Conservation (phyloP, 2,113 vertebrate genomes). For the Pantherophis guttatus region DNA sequence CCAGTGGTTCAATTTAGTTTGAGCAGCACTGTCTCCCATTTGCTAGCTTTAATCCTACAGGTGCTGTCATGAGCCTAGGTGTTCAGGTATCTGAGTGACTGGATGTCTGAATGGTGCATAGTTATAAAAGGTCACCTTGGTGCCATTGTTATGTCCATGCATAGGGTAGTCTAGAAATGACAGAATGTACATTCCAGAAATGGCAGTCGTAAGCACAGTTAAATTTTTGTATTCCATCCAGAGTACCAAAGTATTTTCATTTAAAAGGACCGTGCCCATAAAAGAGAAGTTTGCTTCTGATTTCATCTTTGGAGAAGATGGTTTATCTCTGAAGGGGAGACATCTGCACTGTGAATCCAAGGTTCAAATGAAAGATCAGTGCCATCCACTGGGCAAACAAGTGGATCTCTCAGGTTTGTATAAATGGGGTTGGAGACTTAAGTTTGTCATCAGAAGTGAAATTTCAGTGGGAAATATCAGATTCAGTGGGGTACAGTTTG, state of each 20-base stretch:
- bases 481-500: not conserved
- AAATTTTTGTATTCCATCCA: not conserved
- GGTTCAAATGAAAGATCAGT: not conserved
- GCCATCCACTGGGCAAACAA: not conserved
- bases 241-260: not conserved
- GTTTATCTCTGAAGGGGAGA: not conserved
- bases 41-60: not conserved
- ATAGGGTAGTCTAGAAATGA: not conserved
- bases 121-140: not conserved
- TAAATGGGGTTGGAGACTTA: not conserved
- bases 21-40: not conserved
- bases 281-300: not conserved
- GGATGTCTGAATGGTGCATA: not conserved
- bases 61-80: not conserved
- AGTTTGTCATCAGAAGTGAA: not conserved
- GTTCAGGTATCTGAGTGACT: not conserved
- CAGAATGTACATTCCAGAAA: not conserved
- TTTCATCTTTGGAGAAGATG: not conserved
- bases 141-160: not conserved
- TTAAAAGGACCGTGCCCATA: not conserved
- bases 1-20: not conserved
- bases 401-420: not conserved
- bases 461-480: not conserved
- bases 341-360: not conserved
- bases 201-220: not conserved